Percentiles rank a stretch among this genome's conserved stretches.
These are phyloP conservation scores for Sebastes kiyomatsui DNA, from an alignment of 2,797 vertebrate species.

Conservation along the genomic window DNA sequence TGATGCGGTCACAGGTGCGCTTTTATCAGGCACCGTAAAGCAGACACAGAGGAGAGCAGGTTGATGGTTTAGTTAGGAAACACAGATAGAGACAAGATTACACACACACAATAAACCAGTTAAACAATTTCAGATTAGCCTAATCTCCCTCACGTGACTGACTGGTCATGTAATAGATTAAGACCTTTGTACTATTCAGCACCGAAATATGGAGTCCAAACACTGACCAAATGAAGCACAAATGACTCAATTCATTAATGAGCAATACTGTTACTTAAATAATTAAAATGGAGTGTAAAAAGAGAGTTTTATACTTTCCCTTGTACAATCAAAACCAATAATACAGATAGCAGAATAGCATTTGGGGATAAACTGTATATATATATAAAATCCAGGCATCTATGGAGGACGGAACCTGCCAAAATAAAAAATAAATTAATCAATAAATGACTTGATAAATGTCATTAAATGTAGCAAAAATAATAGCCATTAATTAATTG, in stretches of 20 bases:
- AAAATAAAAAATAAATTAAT: too few species aligned
- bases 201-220: background rate
- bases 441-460: too few species aligned
- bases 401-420: too few species aligned
- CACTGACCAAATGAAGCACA: background rate
- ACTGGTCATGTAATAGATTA: background rate
- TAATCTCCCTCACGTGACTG: slow-evolving; percentile 23
- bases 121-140: background rate
- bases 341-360: too few species aligned
- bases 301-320: background rate
- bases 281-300: background rate
- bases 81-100: background rate
- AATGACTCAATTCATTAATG: background rate
- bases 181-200: background rate
- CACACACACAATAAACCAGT: background rate
- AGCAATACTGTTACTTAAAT: background rate
- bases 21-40: background rate
- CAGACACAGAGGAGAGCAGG: background rate
- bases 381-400: too few species aligned
- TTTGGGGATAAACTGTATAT: too few species aligned
- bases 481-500: too few species aligned
- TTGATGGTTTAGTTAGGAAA: background rate
- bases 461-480: too few species aligned
- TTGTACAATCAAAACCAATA: background rate
- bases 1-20: slow-evolving; percentile 23